A percentile compares a stretch with the other conserved stretches of the same genome.
These are phyloP conservation scores for Conus canariensis DNA, from an alignment of 2,888 invertebrate genomes.

Conservation along the genomic window DNA sequence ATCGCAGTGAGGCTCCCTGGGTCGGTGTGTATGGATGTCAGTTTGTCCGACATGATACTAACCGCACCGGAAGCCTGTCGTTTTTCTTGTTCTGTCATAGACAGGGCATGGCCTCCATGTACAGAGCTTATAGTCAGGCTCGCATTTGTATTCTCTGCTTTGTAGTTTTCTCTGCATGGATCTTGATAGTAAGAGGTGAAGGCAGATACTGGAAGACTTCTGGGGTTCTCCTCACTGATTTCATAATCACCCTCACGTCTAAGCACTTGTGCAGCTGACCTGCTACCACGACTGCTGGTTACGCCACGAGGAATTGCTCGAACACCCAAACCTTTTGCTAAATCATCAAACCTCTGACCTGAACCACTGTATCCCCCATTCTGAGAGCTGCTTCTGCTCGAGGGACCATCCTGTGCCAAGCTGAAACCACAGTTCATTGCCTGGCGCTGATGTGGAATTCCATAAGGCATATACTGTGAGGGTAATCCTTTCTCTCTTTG, in stretches of 20 bases:
- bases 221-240: slow-evolving; percentile 32
- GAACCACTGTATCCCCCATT: neutral
- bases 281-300: neutral
- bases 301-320: neutral
- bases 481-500: neutral
- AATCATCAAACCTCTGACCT: neutral
- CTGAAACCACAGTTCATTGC: neutral
- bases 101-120: neutral
- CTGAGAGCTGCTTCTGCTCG: neutral
- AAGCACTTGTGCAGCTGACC: neutral
- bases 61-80: neutral
- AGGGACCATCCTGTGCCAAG: neutral
- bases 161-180: neutral
- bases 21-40: neutral
- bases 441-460: neutral
- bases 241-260: slow-evolving; percentile 31
- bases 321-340: neutral
- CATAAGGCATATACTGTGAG: neutral
- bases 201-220: slow-evolving; percentile 19
- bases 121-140: slow-evolving; percentile 27
- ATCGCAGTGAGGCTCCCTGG: neutral
- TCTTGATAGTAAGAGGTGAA: neutral
- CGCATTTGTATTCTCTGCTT: neutral
- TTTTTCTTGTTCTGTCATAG: slow-evolving; percentile 3
- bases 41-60: neutral